These are phyloP conservation scores for Chymomyza caudatula DNA, from an alignment of 2,888 invertebrate genomes.

Conservation along the genomic window DNA sequence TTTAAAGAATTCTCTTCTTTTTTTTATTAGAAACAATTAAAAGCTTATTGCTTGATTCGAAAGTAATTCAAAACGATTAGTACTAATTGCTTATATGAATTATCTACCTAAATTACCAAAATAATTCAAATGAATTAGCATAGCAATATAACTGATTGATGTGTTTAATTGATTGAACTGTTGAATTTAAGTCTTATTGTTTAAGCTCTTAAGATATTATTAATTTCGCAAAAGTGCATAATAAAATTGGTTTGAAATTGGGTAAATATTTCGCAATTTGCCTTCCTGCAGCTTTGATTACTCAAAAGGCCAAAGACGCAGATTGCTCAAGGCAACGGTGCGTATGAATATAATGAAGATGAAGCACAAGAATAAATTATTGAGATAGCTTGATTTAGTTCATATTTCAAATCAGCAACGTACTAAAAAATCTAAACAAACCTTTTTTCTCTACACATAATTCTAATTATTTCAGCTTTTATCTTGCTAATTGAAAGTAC, in stretches of 20 bases:
- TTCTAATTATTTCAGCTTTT: slow-evolving; percentile 38
- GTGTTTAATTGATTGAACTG: no score
- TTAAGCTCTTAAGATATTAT: no score
- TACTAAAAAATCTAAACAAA: no score
- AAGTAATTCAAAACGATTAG: neutral
- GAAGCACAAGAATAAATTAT: neutral
- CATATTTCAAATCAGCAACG: no score
- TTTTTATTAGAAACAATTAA: neutral
- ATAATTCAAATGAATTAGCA: no score
- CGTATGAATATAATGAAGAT: no score
- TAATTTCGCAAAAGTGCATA: no score
- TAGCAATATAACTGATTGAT: no score
- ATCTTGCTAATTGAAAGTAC: slow-evolving; percentile 30
- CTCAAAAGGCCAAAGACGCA: neutral
- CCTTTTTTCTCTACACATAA: neutral
- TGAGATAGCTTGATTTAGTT: neutral
- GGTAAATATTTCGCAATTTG: neutral
- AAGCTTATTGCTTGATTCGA: slow-evolving; percentile 13
- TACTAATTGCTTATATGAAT: no score
- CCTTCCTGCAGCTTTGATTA: slow-evolving; percentile 49
- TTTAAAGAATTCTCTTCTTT: neutral
- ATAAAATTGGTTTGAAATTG: no score
- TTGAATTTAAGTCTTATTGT: no score
- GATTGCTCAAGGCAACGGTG: neutral
- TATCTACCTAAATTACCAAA: no score